These are phyloP conservation scores for human (Homo sapiens) DNA, from an alignment of 2,113 vertebrate genomes.

Conservation along the genomic window DNA sequence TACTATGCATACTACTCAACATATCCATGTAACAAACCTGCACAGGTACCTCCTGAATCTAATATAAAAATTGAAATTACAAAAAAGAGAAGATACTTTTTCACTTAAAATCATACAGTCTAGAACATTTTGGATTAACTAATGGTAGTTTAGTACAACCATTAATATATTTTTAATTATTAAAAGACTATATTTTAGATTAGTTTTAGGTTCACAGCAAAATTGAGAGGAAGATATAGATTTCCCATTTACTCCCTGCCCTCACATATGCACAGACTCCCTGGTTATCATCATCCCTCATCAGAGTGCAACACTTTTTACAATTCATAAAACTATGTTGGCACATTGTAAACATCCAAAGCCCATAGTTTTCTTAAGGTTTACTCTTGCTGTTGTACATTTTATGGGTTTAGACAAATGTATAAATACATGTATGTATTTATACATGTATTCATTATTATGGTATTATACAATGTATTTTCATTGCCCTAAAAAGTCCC, in stretches of 20 bases:
- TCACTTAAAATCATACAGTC: not conserved
- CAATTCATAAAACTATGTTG: not conserved
- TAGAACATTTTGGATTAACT: not conserved
- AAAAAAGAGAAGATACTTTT: not conserved
- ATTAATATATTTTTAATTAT: not conserved
- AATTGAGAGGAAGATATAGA: not conserved
- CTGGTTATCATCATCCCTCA: not conserved
- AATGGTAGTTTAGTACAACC: not conserved
- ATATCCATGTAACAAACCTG: too few species aligned
- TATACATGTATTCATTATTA: not conserved
- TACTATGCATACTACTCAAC: too few species aligned
- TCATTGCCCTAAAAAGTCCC: not conserved
- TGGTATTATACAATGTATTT: not conserved
- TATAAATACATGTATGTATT: too few species aligned
- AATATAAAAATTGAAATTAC: too few species aligned
- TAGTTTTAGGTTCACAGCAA: not conserved
- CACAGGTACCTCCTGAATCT: too few species aligned
- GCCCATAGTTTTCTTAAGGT: not conserved
- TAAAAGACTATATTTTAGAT: not conserved
- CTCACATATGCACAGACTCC: not conserved
- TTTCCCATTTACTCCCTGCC: not conserved
- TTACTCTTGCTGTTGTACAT: not conserved
- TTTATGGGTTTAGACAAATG: not conserved
- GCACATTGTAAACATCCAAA: not conserved
- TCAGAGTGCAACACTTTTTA: not conserved